Conservation (phyloP, 1,140 invertebrate genomes). For the Drosophila sp. region DNA sequence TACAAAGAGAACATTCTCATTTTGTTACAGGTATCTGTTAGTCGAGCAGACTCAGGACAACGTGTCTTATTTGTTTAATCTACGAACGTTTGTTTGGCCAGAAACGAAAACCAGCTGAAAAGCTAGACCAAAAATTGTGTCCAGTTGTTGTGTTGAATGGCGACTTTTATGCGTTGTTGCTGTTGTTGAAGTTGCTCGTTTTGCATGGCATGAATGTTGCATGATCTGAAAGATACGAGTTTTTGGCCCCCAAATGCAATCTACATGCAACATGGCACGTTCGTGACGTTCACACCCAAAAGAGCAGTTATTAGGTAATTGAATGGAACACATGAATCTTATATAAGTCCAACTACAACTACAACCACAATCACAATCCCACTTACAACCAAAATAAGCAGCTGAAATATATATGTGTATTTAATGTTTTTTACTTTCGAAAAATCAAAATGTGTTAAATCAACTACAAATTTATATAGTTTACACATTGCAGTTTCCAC, state of each 20-base stretch:
- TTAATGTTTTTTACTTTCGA: constrained; percentile 7
- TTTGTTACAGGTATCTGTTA: constrained; percentile 9
- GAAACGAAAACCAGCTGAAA: constrained; percentile 42
- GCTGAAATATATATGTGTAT: not conserved
- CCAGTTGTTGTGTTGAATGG: constrained; percentile 31
- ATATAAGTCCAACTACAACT: constrained; percentile 4
- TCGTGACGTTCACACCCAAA: constrained; percentile 55
- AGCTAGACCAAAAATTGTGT: constrained; percentile 36
- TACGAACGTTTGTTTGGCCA: constrained; percentile 28
- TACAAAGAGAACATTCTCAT: too few species aligned
- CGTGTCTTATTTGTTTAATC: constrained; percentile 29
- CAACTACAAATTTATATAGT: not conserved
- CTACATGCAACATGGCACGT: constrained; percentile 28
- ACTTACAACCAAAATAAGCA: not conserved
- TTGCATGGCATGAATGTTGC: constrained; percentile 44
- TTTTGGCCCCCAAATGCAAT: constrained; percentile 29
- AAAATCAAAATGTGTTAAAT: not conserved
- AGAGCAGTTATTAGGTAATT: constrained; percentile 42
- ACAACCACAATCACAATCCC: not conserved
- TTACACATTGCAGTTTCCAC: not conserved
- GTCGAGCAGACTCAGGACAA: not conserved
- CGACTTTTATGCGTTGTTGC: constrained; percentile 33
- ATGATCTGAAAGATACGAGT: constrained; percentile 40
- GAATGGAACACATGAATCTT: constrained; percentile 25
- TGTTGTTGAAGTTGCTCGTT: constrained; percentile 22